Conservation (phyloP, 2,888 invertebrate genomes). For the Linyphia triangularis region DNA sequence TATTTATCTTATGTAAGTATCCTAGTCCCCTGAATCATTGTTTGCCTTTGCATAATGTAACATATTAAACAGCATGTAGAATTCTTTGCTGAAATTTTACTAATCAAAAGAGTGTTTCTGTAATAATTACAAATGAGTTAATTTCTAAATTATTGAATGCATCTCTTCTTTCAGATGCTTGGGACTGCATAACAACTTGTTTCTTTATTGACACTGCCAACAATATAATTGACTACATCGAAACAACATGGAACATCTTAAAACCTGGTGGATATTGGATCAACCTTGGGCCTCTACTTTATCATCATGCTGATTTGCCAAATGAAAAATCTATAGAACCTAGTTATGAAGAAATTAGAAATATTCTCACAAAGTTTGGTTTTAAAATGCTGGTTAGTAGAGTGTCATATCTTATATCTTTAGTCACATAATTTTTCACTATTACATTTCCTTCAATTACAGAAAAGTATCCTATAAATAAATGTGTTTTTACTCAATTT, state of each 20-base stretch:
- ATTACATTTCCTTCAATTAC: no score
- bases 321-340: constrained; percentile 95
- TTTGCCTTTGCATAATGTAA: background rate
- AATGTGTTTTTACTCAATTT: no score
- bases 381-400: constrained; percentile 82
- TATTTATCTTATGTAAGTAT: no score
- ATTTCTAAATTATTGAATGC: constrained; percentile 6
- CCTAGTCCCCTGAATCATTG: no score
- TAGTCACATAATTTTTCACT: no score
- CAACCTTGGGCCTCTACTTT: constrained; percentile 88
- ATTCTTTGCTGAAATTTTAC: no score
- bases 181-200: constrained; percentile 96
- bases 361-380: constrained; percentile 89
- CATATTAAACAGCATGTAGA: no score
- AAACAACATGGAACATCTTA: constrained; percentile 92
- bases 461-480: no score
- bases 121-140: no score
- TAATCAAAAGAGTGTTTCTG: no score
- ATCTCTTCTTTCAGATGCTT: constrained; percentile 85
- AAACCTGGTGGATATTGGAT: constrained; percentile 86
- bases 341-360: constrained; percentile 89
- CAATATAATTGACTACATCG: constrained; percentile 96
- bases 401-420: no score
- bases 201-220: constrained; percentile 99
- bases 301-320: constrained; percentile 90